phyloP scores from a whole-genome alignment of 2,113 vertebrate species.

The Microtus richardsoni region DNA sequence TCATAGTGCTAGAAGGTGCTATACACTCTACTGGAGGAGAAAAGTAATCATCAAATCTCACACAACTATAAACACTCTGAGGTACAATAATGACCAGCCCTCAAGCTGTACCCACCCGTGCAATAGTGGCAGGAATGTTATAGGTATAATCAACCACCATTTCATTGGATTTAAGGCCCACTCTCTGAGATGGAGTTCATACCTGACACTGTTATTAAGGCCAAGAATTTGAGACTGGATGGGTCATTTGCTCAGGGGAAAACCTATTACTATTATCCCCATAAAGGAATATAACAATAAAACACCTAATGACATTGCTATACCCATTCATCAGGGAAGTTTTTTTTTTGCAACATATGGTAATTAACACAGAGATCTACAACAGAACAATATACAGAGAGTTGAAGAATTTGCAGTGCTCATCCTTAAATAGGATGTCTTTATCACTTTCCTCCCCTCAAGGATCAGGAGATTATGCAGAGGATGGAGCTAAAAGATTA shows the following conservation, averaged over 20 bases:
- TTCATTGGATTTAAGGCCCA: not conserved
- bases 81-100: not conserved
- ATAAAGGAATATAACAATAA: not conserved
- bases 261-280: not conserved
- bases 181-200: not conserved
- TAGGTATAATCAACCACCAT: not conserved
- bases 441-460: not conserved
- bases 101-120: not conserved
- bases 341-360: not conserved
- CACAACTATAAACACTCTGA: not conserved
- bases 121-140: not conserved
- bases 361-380: not conserved
- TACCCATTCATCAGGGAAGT: not conserved
- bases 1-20: not conserved
- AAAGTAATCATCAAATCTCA: not conserved
- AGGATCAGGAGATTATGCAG: not conserved
- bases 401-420: not conserved
- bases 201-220: not conserved
- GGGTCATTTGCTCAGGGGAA: not conserved
- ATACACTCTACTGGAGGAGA: not conserved
- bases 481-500: not conserved
- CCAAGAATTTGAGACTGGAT: not conserved
- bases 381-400: not conserved
- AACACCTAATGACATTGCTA: not conserved
- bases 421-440: not conserved